phyloP scores from a whole-genome alignment of 2,113 vertebrate species.

The Steatornis caripensis region DNA sequence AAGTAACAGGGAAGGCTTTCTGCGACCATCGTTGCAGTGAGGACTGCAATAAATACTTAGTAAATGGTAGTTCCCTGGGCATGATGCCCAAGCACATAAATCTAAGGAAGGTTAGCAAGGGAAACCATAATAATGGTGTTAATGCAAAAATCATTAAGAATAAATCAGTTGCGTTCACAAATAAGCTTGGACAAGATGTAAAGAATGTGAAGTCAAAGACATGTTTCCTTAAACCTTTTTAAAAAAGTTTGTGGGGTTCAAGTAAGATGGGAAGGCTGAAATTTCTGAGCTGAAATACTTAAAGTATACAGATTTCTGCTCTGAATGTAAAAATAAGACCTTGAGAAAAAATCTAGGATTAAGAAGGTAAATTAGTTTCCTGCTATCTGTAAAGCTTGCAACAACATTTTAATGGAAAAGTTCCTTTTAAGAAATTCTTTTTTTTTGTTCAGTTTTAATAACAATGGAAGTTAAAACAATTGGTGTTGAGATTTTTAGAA shows the following conservation, averaged over 20 bases:
- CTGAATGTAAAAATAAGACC: background rate
- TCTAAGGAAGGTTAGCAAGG: background rate
- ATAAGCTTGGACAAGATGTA: background rate
- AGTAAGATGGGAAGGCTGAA: background rate
- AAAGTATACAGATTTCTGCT: background rate
- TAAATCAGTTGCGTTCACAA: background rate
- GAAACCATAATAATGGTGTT: background rate
- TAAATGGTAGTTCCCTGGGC: background rate
- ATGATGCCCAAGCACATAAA: background rate
- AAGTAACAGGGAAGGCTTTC: background rate
- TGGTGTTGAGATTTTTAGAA: background rate
- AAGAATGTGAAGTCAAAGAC: background rate
- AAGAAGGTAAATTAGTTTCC: background rate
- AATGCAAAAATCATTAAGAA: background rate
- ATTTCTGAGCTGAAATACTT: background rate
- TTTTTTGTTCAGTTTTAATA: background rate
- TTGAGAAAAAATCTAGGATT: background rate
- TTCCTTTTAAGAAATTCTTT: background rate
- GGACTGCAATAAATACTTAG: background rate
- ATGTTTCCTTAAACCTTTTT: background rate
- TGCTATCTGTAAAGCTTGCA: background rate
- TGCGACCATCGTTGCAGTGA: accelerated
- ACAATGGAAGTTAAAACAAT: background rate
- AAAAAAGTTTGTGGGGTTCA: background rate
- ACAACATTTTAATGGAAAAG: background rate